These are phyloP conservation scores for Oceanites oceanicus DNA, from an alignment of 2,113 vertebrate species.

Conservation along the genomic window DNA sequence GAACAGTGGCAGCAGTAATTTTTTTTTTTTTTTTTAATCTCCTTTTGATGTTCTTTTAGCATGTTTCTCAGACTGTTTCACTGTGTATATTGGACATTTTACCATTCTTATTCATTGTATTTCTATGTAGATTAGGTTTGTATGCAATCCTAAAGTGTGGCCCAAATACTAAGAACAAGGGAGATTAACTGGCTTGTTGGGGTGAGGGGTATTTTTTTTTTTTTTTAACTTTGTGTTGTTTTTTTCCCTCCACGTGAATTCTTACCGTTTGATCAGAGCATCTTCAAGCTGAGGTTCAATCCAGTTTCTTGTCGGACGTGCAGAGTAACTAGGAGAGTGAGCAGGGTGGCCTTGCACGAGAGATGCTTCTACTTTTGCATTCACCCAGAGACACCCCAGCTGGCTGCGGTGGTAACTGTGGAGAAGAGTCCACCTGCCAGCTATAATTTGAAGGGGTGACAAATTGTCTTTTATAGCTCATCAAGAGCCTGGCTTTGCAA, in stretches of 20 bases:
- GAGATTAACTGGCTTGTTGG: not conserved
- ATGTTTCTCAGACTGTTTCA: rapidly evolving
- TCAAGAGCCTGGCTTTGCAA: not conserved
- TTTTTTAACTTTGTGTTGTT: rapidly evolving
- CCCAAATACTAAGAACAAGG: not conserved
- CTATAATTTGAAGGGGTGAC: not conserved
- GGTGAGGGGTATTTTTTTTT: too few species aligned
- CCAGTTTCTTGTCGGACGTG: rapidly evolving
- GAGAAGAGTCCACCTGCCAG: not conserved
- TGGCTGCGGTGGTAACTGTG: not conserved
- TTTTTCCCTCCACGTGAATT: rapidly evolving
- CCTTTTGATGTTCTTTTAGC: not conserved
- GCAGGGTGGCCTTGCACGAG: too few species aligned
- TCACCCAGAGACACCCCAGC: rapidly evolving
- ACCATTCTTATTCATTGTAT: rapidly evolving
- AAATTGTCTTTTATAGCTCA: not conserved
- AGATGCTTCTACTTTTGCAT: not conserved
- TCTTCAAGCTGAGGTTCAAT: not conserved
- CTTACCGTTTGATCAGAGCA: rapidly evolving
- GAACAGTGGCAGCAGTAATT: not conserved
- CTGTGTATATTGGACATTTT: rapidly evolving
- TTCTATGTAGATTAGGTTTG: not conserved
- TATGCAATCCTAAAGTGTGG: rapidly evolving
- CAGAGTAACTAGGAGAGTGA: too few species aligned
- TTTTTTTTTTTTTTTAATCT: not conserved